Conservation (phyloP, 2,888 invertebrate species). For the Latrodectus elegans region DNA sequence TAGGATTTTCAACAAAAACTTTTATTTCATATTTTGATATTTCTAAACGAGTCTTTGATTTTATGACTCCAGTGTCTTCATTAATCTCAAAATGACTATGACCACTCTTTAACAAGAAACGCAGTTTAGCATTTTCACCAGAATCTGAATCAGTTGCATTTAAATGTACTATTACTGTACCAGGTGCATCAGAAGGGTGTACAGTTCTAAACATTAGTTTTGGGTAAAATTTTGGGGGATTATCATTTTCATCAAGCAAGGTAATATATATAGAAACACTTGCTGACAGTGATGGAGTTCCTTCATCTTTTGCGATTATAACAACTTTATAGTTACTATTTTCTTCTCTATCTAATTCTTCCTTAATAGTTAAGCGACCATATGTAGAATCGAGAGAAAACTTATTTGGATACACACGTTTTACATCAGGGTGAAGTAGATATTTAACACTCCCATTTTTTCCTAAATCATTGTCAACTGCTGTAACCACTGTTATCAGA, state of each 20-base stretch:
- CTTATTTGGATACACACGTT: constrained; percentile 87
- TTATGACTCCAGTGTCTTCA: constrained; percentile 84
- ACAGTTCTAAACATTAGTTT: constrained; percentile 87
- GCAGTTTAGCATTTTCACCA: constrained; percentile 85
- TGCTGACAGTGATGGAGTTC: constrained; percentile 86
- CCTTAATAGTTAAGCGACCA: constrained; percentile 87
- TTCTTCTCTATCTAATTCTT: constrained; percentile 86
- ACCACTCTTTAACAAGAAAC: constrained; percentile 82
- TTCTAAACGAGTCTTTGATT: constrained; percentile 81
- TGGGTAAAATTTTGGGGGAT: constrained; percentile 93
- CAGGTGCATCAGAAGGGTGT: constrained; percentile 72
- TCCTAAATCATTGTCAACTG: constrained; percentile 93
- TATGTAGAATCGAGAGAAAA: constrained; percentile 83
- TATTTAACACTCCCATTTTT: constrained; percentile 94
- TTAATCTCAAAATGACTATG: constrained; percentile 86
- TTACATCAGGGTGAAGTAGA: constrained; percentile 84
- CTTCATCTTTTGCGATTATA: constrained; percentile 93
- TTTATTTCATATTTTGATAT: constrained; percentile 84
- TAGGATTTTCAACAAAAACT: constrained; percentile 87
- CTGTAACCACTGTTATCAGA: constrained; percentile 87
- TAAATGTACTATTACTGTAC: constrained; percentile 83
- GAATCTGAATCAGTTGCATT: constrained; percentile 89
- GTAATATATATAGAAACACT: constrained; percentile 88
- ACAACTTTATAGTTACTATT: constrained; percentile 85
- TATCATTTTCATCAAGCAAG: constrained; percentile 92